Conservation (phyloP, 2,113 vertebrate species). For the Delphinapterus leucas region DNA sequence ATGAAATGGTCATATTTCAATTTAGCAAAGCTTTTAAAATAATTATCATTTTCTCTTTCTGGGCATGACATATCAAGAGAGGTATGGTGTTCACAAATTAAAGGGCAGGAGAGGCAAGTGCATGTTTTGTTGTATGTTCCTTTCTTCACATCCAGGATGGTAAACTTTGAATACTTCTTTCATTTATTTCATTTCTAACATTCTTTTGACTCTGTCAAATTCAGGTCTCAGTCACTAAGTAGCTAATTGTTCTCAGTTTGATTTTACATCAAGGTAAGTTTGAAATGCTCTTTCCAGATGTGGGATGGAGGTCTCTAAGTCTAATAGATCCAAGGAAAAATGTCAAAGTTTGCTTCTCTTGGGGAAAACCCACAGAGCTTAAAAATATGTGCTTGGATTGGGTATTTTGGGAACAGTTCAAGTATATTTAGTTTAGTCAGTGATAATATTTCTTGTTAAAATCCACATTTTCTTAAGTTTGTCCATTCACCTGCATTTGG, state of each 20-base stretch:
- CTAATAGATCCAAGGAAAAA: not conserved
- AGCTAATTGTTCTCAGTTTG: not conserved
- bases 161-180: conserved; percentile 51
- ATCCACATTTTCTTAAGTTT: not conserved
- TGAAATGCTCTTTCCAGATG: conserved; percentile 11
- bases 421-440: conserved; percentile 14
- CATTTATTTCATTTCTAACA: conserved; percentile 13
- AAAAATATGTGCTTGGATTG: not conserved
- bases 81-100: conserved; percentile 21
- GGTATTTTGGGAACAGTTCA: conserved; percentile 13
- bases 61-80: not conserved
- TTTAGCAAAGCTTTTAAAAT: not conserved
- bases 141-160: not conserved
- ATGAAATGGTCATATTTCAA: not conserved
- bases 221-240: not conserved
- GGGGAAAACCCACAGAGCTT: not conserved
- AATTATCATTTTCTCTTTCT: not conserved
- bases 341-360: conserved; percentile 12
- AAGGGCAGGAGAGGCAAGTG: conserved; percentile 49
- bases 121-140: conserved; percentile 56
- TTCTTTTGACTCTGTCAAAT: not conserved
- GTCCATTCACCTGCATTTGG: not conserved
- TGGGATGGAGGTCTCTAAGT: not conserved
- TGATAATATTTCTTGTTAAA: conserved; percentile 15
- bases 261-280: conserved; percentile 1